These are phyloP conservation scores for Drosophila asahinai DNA, from an alignment of 1,140 invertebrate species.

Conservation along the genomic window DNA sequence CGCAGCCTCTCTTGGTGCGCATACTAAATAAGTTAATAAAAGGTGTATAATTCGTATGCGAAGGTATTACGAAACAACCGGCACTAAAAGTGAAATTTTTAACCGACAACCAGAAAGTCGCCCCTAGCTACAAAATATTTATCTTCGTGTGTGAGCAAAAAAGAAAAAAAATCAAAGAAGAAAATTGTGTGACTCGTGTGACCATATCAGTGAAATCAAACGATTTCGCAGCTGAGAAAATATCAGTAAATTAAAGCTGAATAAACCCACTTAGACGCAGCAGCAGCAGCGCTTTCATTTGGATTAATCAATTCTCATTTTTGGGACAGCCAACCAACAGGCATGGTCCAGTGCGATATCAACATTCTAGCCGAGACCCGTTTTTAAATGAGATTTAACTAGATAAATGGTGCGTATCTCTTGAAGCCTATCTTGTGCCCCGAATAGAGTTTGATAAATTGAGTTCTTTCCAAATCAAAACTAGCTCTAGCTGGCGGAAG, in stretches of 20 bases:
- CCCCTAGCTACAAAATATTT: constrained; percentile 55
- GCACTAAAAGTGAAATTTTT: constrained; percentile 53
- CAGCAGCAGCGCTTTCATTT: constrained; percentile 58
- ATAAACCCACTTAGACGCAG: constrained; percentile 37
- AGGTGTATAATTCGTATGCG: constrained; percentile 23
- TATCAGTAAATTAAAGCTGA: constrained; percentile 34
- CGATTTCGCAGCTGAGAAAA: constrained; percentile 13
- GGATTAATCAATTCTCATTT: constrained; percentile 66
- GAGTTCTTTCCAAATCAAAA: constrained; percentile 14
- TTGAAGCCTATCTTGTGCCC: constrained; percentile 27
- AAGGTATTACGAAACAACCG: constrained; percentile 60
- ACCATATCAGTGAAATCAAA: constrained; percentile 46
- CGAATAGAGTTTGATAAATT: constrained; percentile 47
- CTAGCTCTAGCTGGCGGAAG: constrained; percentile 12
- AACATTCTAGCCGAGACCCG: constrained; percentile 65
- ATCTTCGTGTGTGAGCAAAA: constrained; percentile 62
- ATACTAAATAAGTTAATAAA: constrained; percentile 41
- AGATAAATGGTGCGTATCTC: constrained; percentile 82
- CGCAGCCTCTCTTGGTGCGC: constrained; percentile 19
- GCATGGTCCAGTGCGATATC: constrained; percentile 30
- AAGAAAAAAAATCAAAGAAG: constrained; percentile 12
- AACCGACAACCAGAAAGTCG: constrained; percentile 40
- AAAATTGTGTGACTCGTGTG: constrained; percentile 42
- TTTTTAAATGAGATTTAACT: constrained; percentile 80
- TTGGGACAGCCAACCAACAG: constrained; percentile 24